Percentiles rank a stretch among this genome's conserved stretches.
phyloP scores from a whole-genome alignment of 2,113 vertebrate species.

The Odontophorus gujanensis region DNA sequence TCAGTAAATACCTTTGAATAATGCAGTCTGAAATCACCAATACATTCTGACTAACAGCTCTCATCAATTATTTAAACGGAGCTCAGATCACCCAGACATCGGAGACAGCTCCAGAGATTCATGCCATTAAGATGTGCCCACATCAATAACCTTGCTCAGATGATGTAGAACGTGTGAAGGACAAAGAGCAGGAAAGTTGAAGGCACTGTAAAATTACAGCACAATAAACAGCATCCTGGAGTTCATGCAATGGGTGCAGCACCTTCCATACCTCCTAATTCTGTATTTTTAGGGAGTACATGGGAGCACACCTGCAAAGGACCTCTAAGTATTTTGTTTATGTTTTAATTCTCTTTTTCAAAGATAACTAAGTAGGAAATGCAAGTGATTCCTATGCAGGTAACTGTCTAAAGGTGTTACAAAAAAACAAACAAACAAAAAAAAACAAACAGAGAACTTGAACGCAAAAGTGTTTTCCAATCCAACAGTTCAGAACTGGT shows the following conservation, averaged over 20 bases:
- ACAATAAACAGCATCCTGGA: neutral
- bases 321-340: neutral
- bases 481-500: neutral
- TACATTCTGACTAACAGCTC: constrained; percentile 44
- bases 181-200: constrained; percentile 23
- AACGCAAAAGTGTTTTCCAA: neutral
- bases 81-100: constrained; percentile 62
- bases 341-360: neutral
- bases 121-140: constrained; percentile 67
- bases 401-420: neutral
- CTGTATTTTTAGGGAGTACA: neutral
- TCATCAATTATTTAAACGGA: constrained; percentile 84
- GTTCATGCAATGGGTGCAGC: neutral
- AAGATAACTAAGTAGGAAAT: neutral
- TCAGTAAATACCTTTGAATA: constrained; percentile 34
- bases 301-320: neutral
- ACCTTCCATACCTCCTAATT: neutral
- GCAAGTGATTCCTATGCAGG: neutral
- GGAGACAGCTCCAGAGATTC: constrained; percentile 75
- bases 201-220: neutral
- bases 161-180: constrained; percentile 31
- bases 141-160: constrained; percentile 51
- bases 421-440: neutral
- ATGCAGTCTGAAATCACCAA: constrained; percentile 47
- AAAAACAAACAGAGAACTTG: neutral